These are phyloP conservation scores for Galemys pyrenaicus DNA, from an alignment of 2,113 vertebrate species.

Conservation along the genomic window DNA sequence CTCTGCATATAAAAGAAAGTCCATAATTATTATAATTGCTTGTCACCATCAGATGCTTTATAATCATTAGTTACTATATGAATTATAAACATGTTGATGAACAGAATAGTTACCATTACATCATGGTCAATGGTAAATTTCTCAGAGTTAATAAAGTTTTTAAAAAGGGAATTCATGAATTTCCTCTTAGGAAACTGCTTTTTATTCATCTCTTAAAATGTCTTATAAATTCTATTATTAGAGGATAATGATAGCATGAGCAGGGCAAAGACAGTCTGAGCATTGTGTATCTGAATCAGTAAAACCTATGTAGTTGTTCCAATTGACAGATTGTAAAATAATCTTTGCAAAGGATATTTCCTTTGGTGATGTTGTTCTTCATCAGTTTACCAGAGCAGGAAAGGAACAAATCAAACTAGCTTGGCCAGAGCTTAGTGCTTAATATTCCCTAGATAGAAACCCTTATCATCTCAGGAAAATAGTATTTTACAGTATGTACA, in stretches of 20 bases:
- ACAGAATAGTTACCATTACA: conserved; percentile 48
- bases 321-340: conserved; percentile 45
- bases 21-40: conserved; percentile 67
- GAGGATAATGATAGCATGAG: conserved; percentile 55
- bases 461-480: neutral
- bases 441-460: neutral
- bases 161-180: conserved; percentile 63
- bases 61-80: conserved; percentile 58
- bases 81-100: conserved; percentile 71
- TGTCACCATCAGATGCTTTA: conserved; percentile 59
- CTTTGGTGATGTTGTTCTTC: conserved; percentile 50
- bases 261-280: neutral
- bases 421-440: neutral
- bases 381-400: neutral
- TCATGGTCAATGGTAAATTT: conserved; percentile 38
- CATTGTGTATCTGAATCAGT: conserved; percentile 11
- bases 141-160: conserved; percentile 61
- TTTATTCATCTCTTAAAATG: conserved; percentile 45
- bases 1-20: conserved; percentile 55
- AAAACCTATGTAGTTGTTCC: neutral
- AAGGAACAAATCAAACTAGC: neutral
- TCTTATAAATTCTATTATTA: conserved; percentile 56
- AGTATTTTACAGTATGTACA: neutral
- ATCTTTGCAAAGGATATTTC: conserved; percentile 32
- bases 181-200: conserved; percentile 50